Conservation (phyloP, 2,888 invertebrate species). For the Mantis religiosa region DNA sequence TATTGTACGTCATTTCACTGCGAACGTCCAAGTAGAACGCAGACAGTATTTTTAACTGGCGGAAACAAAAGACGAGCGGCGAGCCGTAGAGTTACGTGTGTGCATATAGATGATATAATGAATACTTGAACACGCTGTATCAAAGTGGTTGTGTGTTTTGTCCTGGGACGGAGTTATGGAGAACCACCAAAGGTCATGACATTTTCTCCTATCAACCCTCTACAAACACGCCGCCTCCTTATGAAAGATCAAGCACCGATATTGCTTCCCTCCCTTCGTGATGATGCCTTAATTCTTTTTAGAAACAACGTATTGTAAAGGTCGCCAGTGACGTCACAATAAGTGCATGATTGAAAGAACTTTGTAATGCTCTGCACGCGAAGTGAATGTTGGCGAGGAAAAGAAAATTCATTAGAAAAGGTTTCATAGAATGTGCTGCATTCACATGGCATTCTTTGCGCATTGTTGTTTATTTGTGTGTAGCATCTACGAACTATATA, state of each 20-base stretch:
- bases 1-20: no score
- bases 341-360: background rate
- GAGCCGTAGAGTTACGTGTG: no score
- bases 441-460: no score
- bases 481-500: no score
- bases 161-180: background rate
- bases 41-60: no score
- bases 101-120: background rate
- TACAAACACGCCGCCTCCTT: background rate
- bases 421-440: no score
- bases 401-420: no score
- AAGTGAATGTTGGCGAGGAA: background rate
- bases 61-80: no score
- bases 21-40: no score
- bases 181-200: slow-evolving; percentile 9
- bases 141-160: background rate
- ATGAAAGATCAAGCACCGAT: background rate
- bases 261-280: background rate
- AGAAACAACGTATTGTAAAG: background rate
- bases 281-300: background rate
- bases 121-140: background rate
- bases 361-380: background rate
- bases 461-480: no score
- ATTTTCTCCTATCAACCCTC: slow-evolving; percentile 4
- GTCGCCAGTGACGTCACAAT: background rate